Percentiles rank a stretch among this genome's conserved stretches.
These are phyloP conservation scores for Anadara kagoshimensis DNA, from an alignment of 1,140 invertebrate genomes.

Conservation along the genomic window DNA sequence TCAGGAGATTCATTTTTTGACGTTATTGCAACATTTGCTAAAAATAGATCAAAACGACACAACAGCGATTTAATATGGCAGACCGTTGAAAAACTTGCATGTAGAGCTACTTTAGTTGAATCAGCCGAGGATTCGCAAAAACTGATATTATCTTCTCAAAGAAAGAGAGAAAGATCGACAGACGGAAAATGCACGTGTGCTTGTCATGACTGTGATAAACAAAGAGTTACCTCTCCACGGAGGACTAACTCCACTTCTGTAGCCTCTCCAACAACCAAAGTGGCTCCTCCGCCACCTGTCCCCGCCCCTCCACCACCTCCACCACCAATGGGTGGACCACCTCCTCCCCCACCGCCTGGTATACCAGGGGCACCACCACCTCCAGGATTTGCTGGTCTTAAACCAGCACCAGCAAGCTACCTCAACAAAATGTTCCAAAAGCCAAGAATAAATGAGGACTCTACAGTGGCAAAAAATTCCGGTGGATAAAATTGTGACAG, in stretches of 20 bases:
- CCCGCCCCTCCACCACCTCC: constrained; percentile 39
- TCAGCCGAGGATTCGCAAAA: constrained; percentile 79
- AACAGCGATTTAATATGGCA: constrained; percentile 64
- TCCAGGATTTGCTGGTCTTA: constrained; percentile 51
- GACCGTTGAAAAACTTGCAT: constrained; percentile 92
- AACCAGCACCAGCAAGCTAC: constrained; percentile 57
- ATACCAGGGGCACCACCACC: constrained; percentile 43
- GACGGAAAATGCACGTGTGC: constrained; percentile 44
- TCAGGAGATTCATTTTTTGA: constrained; percentile 93
- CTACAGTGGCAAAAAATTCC: constrained; percentile 73
- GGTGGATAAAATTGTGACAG: constrained; percentile 56
- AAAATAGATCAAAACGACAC: constrained; percentile 90
- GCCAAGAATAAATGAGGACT: constrained; percentile 66
- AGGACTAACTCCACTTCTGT: constrained; percentile 25
- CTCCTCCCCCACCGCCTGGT: constrained; percentile 67
- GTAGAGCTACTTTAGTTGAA: constrained; percentile 91
- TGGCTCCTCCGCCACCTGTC: constrained; percentile 21
- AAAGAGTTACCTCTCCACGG: constrained; percentile 70
- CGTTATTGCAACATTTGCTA: constrained; percentile 92
- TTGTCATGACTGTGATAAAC: constrained; percentile 46
- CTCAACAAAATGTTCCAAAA: constrained; percentile 69
- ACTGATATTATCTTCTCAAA: constrained; percentile 62
- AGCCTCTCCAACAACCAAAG: constrained; percentile 31
- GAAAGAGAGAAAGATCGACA: constrained; percentile 55
- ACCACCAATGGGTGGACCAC: constrained; percentile 57